Evolutionary conservation across 2,888 invertebrate genomes (phyloP).

Genomic region (Leptura quadrifasciata): DNA sequence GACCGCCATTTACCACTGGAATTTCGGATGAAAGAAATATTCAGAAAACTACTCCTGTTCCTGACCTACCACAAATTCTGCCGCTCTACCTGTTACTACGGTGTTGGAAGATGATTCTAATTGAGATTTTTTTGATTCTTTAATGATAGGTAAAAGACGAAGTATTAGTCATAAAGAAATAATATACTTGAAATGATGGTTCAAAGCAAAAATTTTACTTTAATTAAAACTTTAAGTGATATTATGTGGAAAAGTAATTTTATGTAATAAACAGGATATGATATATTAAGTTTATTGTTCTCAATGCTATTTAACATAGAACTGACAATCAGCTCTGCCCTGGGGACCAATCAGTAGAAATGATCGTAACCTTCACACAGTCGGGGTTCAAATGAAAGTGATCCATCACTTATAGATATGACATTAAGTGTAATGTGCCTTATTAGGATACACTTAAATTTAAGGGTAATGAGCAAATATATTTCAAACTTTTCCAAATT

Average conservation of each 20-base stretch:
- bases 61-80: slow-evolving; percentile 17
- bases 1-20: slow-evolving; percentile 53
- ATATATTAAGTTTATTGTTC: not conserved
- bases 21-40: slow-evolving; percentile 38
- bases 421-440: too few species aligned
- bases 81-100: slow-evolving; percentile 38
- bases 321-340: too few species aligned
- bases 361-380: too few species aligned
- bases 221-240: not conserved
- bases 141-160: not conserved
- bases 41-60: slow-evolving; percentile 32
- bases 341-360: too few species aligned
- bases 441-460: too few species aligned
- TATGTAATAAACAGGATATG: not conserved
- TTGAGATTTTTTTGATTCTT: slow-evolving; percentile 30
- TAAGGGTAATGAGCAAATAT: too few species aligned
- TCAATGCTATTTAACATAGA: too few species aligned
- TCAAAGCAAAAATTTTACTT: not conserved
- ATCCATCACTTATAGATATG: too few species aligned
- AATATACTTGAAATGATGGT: too few species aligned
- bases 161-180: not conserved
- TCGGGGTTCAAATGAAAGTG: too few species aligned
- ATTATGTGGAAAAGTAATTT: not conserved
- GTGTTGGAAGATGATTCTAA: slow-evolving; percentile 52
- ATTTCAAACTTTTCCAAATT: too few species aligned